phyloP scores from a whole-genome alignment of 2,888 invertebrate genomes.

The Platycnemis pennipes region DNA sequence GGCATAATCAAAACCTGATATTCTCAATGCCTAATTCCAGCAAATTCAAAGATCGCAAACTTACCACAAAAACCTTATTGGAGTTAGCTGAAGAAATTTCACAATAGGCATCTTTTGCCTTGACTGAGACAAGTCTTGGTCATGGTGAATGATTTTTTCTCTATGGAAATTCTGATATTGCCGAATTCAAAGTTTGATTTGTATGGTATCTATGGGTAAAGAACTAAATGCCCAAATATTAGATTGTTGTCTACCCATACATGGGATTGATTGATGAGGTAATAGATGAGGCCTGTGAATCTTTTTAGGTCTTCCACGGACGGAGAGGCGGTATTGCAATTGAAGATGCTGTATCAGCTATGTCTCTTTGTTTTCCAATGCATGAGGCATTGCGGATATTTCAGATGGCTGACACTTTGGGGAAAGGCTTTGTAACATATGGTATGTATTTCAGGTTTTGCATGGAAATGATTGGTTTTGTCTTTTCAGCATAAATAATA shows the following conservation, averaged over 20 bases:
- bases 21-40: too few relatives aligned
- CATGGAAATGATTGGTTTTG: background rate
- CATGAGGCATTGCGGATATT: conserved; percentile 33
- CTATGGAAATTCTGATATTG: too few relatives aligned
- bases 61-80: too few relatives aligned
- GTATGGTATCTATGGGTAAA: too few relatives aligned
- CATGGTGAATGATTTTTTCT: too few relatives aligned
- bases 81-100: too few relatives aligned
- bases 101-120: too few relatives aligned
- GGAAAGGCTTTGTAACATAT: conserved; percentile 34
- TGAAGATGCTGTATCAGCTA: conserved; percentile 17
- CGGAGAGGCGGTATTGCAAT: background rate
- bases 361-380: conserved; percentile 45
- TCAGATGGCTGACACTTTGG: background rate
- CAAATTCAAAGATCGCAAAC: too few relatives aligned
- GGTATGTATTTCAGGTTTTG: background rate
- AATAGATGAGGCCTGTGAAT: background rate
- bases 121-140: too few relatives aligned
- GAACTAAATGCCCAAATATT: too few relatives aligned
- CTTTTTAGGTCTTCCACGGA: conserved; percentile 9
- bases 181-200: too few relatives aligned
- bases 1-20: too few relatives aligned
- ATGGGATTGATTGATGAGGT: background rate
- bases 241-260: background rate
- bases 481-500: background rate